These are phyloP conservation scores for Lepetodrilus schrolli DNA, from an alignment of 2,888 invertebrate genomes.

Conservation along the genomic window DNA sequence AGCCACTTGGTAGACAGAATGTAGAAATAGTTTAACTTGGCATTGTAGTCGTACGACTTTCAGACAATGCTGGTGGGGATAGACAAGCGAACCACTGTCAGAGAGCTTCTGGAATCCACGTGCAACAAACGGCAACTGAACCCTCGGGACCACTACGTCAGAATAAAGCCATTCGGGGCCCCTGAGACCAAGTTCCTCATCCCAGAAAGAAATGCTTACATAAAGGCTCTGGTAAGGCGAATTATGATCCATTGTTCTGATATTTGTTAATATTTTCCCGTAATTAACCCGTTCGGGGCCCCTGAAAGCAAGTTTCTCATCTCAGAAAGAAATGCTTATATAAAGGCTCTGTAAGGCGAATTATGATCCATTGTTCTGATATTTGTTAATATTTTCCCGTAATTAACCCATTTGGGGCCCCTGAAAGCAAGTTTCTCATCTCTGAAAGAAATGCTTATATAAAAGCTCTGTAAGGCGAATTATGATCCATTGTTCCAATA, in stretches of 20 bases:
- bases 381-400: too few species aligned
- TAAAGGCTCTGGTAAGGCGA: slow-evolving; percentile 83
- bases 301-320: slow-evolving; percentile 95
- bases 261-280: too few species aligned
- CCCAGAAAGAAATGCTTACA: slow-evolving; percentile 93
- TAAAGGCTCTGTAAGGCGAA: slow-evolving; percentile 83
- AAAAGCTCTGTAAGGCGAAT: slow-evolving; percentile 82
- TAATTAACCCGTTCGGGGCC: slow-evolving; percentile 84
- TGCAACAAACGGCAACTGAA: slow-evolving; percentile 93
- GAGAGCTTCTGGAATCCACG: slow-evolving; percentile 93
- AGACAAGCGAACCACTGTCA: slow-evolving; percentile 85
- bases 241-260: too few species aligned
- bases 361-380: too few species aligned
- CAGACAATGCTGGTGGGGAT: slow-evolving; percentile 67
- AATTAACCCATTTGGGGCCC: slow-evolving; percentile 85
- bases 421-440: slow-evolving; percentile 93
- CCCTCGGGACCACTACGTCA: slow-evolving; percentile 95
- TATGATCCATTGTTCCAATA: too few species aligned
- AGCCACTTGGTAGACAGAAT: not conserved
- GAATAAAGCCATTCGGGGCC: slow-evolving; percentile 84
- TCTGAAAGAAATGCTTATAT: slow-evolving; percentile 95
- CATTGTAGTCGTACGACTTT: slow-evolving; percentile 51
- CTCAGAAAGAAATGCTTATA: slow-evolving; percentile 93
- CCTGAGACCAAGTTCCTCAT: slow-evolving; percentile 95
- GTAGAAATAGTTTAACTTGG: slow-evolving; percentile 32